phyloP scores from a whole-genome alignment of 1,140 invertebrate species.

The Drosophila sproati region DNA sequence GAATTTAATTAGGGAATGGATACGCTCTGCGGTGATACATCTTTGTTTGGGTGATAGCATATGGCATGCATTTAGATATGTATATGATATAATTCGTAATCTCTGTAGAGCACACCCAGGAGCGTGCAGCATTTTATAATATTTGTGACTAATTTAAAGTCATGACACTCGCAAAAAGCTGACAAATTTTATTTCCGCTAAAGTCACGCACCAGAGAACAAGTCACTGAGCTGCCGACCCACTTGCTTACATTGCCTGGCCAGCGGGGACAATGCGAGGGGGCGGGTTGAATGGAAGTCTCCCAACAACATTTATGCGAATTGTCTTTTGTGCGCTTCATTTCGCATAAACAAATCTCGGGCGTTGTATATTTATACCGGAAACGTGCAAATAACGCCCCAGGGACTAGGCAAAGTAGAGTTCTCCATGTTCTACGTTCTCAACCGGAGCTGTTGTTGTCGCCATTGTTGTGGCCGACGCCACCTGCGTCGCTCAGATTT shows the following conservation, averaged over 20 bases:
- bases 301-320: constrained; percentile 77
- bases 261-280: neutral
- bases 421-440: constrained; percentile 39
- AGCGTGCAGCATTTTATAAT: constrained; percentile 32
- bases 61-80: constrained; percentile 12
- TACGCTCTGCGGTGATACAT: neutral
- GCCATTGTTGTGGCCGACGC: constrained; percentile 58
- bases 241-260: constrained; percentile 41
- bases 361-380: constrained; percentile 81
- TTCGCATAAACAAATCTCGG: constrained; percentile 81
- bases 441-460: constrained; percentile 52
- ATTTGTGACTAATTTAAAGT: constrained; percentile 73
- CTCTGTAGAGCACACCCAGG: constrained; percentile 25
- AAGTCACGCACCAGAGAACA: constrained; percentile 76
- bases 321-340: constrained; percentile 81
- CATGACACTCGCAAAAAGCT: constrained; percentile 56
- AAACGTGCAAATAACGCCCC: constrained; percentile 81
- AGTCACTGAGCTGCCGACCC: constrained; percentile 69
- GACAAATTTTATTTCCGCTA: constrained; percentile 79
- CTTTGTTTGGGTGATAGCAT: neutral
- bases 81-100: constrained; percentile 56
- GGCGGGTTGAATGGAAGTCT: constrained; percentile 11
- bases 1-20: constrained; percentile 44
- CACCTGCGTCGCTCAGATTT: constrained; percentile 68
- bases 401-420: constrained; percentile 76